phyloP scores from a whole-genome alignment of 2,888 invertebrate genomes.

The Orgyia antiqua region DNA sequence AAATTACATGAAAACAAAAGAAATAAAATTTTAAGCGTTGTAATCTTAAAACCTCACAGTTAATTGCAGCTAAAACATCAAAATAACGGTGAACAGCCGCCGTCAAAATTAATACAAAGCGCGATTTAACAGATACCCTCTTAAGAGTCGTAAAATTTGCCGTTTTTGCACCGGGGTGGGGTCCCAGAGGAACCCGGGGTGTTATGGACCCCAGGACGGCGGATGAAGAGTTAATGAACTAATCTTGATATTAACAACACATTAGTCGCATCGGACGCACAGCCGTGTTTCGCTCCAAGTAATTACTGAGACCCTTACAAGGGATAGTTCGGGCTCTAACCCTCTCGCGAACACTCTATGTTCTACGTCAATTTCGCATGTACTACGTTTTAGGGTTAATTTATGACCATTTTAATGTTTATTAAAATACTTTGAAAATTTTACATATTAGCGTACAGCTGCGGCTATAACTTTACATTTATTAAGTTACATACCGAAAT shows the following conservation, averaged over 20 bases:
- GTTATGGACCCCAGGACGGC: slow-evolving; percentile 25
- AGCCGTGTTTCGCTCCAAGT: slow-evolving; percentile 44
- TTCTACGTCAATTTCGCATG: slow-evolving; percentile 29
- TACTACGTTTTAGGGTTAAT: slow-evolving; percentile 35
- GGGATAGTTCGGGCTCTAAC: slow-evolving; percentile 35
- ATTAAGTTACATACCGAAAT: slow-evolving; percentile 10
- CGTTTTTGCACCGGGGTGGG: slow-evolving; percentile 42
- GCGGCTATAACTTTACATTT: slow-evolving; percentile 1
- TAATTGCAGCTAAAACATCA: slow-evolving; percentile 45
- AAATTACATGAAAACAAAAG: slow-evolving; percentile 15
- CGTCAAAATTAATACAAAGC: slow-evolving; percentile 67
- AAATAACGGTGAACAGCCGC: slow-evolving; percentile 51
- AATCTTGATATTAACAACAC: slow-evolving; percentile 77
- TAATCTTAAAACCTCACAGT: slow-evolving; percentile 25
- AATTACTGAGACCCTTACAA: slow-evolving; percentile 44
- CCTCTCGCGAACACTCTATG: slow-evolving; percentile 22
- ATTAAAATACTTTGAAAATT: slow-evolving; percentile 27
- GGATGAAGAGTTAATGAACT: slow-evolving; percentile 76
- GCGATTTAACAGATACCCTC: slow-evolving; percentile 55
- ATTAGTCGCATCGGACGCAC: slow-evolving; percentile 71
- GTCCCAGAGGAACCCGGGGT: slow-evolving; percentile 32
- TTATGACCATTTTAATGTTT: slow-evolving; percentile 39
- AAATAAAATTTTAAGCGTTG: slow-evolving; percentile 10
- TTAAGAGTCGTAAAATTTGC: slow-evolving; percentile 53
- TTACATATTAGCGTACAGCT: neutral